Evolutionary conservation across 2,797 vertebrate species (phyloP).

Genomic region (Rhynchotus rufescens): DNA sequence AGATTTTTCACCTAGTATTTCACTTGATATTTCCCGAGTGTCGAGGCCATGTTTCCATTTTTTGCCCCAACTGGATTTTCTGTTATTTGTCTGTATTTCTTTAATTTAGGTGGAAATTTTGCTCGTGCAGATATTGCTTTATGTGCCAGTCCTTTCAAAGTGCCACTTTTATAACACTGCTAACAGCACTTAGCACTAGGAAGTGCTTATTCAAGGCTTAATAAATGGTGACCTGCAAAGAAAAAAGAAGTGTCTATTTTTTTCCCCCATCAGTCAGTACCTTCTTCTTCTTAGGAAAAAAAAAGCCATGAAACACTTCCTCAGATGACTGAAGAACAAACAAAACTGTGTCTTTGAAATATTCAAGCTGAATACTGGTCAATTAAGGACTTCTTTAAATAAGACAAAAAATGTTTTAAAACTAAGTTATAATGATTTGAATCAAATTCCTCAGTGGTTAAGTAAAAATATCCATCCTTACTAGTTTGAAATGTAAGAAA

Average conservation of each 20-base stretch:
- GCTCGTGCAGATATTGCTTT: background rate
- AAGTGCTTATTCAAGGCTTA: background rate
- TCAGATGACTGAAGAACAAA: background rate
- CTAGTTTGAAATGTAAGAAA: background rate
- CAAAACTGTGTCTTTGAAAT: background rate
- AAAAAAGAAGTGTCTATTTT: background rate
- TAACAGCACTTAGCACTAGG: background rate
- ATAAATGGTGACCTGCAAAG: background rate
- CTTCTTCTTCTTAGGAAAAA: background rate
- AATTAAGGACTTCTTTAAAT: background rate
- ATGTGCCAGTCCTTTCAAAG: background rate
- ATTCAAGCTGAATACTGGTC: background rate
- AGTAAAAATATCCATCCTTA: background rate
- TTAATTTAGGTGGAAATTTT: background rate
- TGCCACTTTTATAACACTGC: accelerated
- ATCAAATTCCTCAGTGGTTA: background rate
- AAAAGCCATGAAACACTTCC: background rate
- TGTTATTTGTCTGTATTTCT: background rate
- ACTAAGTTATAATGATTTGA: background rate
- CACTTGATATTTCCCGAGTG: background rate
- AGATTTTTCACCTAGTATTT: background rate
- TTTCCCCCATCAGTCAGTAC: background rate
- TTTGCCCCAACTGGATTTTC: background rate
- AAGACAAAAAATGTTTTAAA: background rate
- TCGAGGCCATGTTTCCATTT: background rate